Evolutionary conservation across 2,888 invertebrate genomes (phyloP).

Genomic region (Julus scandinavius): DNA sequence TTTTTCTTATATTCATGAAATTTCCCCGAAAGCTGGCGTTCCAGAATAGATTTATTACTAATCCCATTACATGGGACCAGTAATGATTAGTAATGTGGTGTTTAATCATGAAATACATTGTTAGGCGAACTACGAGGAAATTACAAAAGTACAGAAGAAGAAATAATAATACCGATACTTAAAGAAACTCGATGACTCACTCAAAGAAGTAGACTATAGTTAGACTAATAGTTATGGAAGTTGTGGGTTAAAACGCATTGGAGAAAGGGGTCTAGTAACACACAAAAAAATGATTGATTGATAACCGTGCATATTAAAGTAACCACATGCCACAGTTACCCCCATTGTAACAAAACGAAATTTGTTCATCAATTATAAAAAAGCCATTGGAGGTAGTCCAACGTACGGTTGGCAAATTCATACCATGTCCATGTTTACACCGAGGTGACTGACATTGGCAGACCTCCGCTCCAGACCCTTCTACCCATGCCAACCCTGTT

Average conservation of each 20-base stretch:
- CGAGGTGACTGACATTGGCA: background rate
- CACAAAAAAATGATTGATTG: background rate
- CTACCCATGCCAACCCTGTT: background rate
- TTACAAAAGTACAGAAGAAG: too few relatives aligned
- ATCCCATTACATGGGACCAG: too few relatives aligned
- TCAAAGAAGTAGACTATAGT: too few relatives aligned
- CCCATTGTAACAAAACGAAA: constrained; percentile 19
- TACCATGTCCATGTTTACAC: background rate
- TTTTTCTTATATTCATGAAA: too few relatives aligned
- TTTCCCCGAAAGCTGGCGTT: too few relatives aligned
- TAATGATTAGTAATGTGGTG: too few relatives aligned
- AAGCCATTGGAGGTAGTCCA: constrained; percentile 22
- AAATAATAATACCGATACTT: too few relatives aligned
- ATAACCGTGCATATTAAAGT: constrained; percentile 9
- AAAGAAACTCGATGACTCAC: too few relatives aligned
- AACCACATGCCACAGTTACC: constrained; percentile 25
- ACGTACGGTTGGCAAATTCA: constrained; percentile 12
- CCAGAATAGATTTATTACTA: too few relatives aligned
- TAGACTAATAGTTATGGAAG: too few relatives aligned
- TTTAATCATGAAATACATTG: too few relatives aligned
- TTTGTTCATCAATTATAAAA: constrained; percentile 13
- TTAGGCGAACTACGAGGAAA: too few relatives aligned
- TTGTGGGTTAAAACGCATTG: background rate
- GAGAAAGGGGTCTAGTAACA: background rate
- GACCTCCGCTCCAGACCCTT: background rate